These are phyloP conservation scores for Oceanodroma tethys DNA, from an alignment of 2,113 vertebrate species.

Conservation along the genomic window DNA sequence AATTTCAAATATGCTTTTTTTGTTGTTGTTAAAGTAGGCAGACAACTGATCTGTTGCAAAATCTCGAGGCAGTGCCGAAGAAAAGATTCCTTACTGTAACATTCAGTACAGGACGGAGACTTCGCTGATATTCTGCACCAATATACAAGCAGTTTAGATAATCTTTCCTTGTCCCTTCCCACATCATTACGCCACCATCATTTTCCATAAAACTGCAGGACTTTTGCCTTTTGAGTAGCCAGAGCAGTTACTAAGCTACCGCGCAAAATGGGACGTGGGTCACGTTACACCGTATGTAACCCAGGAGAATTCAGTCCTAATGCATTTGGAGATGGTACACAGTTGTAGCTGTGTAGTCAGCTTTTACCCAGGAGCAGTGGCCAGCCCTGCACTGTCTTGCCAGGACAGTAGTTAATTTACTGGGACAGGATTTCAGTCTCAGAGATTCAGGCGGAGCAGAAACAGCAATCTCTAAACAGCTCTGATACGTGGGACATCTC, in stretches of 20 bases:
- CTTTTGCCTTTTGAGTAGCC: not conserved
- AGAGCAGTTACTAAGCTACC: not conserved
- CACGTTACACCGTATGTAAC: fast-evolving
- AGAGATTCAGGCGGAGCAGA: not conserved
- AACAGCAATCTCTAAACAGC: not conserved
- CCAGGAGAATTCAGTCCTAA: too few relatives aligned
- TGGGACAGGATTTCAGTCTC: not conserved
- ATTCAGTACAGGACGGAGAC: not conserved
- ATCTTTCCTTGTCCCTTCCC: not conserved
- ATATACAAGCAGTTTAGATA: not conserved
- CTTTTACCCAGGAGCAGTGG: not conserved
- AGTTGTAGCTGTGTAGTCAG: not conserved
- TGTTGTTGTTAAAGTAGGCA: not conserved
- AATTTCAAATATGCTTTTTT: not conserved
- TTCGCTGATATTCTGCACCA: not conserved
- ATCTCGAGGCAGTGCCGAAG: not conserved
- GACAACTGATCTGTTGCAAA: not conserved
- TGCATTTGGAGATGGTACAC: not conserved
- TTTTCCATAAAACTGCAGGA: not conserved
- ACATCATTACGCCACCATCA: not conserved
- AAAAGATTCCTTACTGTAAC: not conserved
- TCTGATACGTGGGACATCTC: not conserved
- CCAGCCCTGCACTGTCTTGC: not conserved
- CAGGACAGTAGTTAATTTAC: not conserved
- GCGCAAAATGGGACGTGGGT: fast-evolving